These are phyloP conservation scores for Rhadina sibilatrix DNA, from an alignment of 2,113 vertebrate genomes.

Conservation along the genomic window DNA sequence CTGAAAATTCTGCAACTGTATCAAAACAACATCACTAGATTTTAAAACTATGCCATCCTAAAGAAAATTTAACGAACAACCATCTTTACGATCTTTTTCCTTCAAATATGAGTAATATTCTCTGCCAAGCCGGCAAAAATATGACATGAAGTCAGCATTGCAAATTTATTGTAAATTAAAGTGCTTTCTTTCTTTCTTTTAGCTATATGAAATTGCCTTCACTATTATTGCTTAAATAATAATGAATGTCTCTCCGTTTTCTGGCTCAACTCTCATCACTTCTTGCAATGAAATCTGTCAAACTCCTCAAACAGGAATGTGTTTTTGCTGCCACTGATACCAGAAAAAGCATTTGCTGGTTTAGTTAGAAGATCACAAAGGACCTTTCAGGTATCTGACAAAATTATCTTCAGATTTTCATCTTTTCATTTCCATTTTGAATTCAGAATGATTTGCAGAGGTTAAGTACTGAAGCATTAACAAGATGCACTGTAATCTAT, in stretches of 20 bases:
- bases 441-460: background rate
- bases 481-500: background rate
- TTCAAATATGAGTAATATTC: background rate
- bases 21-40: background rate
- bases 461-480: background rate
- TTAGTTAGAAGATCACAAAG: background rate
- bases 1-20: background rate
- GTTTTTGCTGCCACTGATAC: background rate
- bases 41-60: background rate
- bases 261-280: background rate
- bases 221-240: background rate
- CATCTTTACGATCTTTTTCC: background rate
- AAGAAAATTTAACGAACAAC: background rate
- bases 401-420: background rate
- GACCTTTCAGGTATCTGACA: background rate
- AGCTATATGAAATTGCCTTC: background rate
- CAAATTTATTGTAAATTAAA: background rate
- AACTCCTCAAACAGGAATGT: background rate
- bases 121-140: background rate
- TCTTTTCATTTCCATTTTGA: conserved; percentile 6
- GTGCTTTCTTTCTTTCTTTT: background rate
- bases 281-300: background rate
- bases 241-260: background rate
- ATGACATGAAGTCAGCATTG: background rate
- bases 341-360: background rate